Evolutionary conservation across 2,888 invertebrate genomes (phyloP).

Genomic region (Drosophila heteroneura): DNA sequence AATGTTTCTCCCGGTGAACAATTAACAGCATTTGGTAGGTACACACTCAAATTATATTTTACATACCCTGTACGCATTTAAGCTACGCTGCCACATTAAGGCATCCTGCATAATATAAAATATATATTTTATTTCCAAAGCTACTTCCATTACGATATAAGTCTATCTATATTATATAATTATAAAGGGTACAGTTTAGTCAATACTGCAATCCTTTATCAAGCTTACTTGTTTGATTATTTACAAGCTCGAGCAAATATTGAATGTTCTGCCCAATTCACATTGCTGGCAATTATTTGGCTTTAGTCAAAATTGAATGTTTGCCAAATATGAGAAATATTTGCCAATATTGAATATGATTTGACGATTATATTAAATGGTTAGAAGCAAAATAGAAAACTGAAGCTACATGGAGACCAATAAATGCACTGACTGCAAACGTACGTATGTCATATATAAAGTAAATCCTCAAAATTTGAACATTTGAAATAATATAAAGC

Average conservation of each 20-base stretch:
- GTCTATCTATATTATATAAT: too few species aligned
- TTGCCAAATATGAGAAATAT: slow-evolving; percentile 19
- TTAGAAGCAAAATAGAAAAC: slow-evolving; percentile 6
- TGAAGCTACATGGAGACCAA: neutral
- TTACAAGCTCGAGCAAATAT: slow-evolving; percentile 19
- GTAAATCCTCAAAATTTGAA: neutral
- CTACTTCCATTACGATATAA: neutral
- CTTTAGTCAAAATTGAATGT: slow-evolving; percentile 24
- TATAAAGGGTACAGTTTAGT: neutral
- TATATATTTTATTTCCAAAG: too few species aligned
- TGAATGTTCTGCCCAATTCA: slow-evolving; percentile 1
- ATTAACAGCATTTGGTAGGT: slow-evolving; percentile 50
- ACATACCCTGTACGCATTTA: neutral
- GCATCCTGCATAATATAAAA: neutral
- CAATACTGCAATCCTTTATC: neutral
- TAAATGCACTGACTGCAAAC: slow-evolving; percentile 3
- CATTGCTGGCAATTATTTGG: slow-evolving; percentile 26
- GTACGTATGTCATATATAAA: neutral
- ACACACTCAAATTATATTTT: slow-evolving; percentile 13
- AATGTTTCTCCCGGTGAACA: slow-evolving; percentile 36
- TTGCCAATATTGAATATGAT: slow-evolving; percentile 31
- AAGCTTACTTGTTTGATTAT: slow-evolving; percentile 6
- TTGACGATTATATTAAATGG: slow-evolving; percentile 20
- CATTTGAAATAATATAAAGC: neutral
- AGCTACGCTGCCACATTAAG: neutral